A percentile compares a stretch with the other conserved stretches of the same genome.
phyloP scores from a whole-genome alignment of 2,113 vertebrate genomes.

The Chaenogobius annularis region DNA sequence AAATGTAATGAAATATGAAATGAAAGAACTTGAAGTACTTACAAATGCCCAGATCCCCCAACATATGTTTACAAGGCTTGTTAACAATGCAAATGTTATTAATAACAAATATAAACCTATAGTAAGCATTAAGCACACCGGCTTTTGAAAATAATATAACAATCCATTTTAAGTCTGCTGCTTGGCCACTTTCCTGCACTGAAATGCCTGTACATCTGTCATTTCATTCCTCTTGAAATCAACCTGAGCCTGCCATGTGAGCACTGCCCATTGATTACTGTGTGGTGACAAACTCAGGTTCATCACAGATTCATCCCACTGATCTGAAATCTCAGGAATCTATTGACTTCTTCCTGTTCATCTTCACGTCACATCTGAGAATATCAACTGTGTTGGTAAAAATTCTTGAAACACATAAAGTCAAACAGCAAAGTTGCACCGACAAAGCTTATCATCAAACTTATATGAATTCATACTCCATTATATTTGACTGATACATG shows the following conservation, averaged over 20 bases:
- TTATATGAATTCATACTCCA: no score
- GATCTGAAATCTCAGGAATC: conserved; percentile 26
- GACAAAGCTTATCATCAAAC: neutral
- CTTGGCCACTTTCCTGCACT: neutral
- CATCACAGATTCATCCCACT: conserved; percentile 18
- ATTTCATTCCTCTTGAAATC: conserved; percentile 35
- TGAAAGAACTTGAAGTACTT: no score
- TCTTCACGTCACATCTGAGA: conserved; percentile 42
- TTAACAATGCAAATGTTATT: no score
- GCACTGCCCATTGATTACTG: conserved; percentile 27
- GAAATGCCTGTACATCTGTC: conserved; percentile 7
- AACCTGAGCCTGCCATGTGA: conserved; percentile 21
- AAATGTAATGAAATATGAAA: no score
- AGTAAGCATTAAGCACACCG: no score
- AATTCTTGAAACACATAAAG: neutral
- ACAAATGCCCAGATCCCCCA: no score
- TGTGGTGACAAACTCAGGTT: conserved; percentile 15
- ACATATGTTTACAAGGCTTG: no score
- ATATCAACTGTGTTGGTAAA: conserved; percentile 5
- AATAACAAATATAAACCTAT: no score
- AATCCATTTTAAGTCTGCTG: neutral
- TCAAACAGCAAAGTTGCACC: neutral
- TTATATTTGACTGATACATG: no score
- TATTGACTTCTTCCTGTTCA: conserved; percentile 35
- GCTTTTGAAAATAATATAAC: no score